Evolutionary conservation across 2,888 invertebrate genomes (phyloP).

Genomic region (Nipponacmea schrenckii): DNA sequence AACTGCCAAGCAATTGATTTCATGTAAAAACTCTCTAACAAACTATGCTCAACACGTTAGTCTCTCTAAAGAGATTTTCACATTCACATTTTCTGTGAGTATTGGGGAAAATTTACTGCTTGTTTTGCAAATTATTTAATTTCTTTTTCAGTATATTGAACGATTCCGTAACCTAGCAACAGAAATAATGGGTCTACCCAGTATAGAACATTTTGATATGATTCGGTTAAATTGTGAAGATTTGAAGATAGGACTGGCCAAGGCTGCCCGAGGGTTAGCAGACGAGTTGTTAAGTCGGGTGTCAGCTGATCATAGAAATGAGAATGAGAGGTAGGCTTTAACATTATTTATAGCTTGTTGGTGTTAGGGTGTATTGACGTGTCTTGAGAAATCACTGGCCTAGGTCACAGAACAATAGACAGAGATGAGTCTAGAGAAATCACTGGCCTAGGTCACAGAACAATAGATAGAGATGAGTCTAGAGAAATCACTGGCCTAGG

Average conservation of each 20-base stretch:
- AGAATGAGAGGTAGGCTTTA: conserved; percentile 59
- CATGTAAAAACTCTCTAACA: too few species aligned
- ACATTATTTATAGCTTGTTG: not conserved
- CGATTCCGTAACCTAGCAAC: conserved; percentile 61
- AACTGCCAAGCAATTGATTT: too few species aligned
- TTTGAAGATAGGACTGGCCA: conserved; percentile 66
- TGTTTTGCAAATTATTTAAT: not conserved
- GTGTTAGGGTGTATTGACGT: not conserved
- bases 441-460: too few species aligned
- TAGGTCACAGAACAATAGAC: too few species aligned
- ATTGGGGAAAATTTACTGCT: too few species aligned
- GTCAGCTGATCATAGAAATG: conserved; percentile 64
- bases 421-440: too few species aligned
- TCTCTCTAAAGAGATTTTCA: too few species aligned
- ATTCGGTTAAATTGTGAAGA: conserved; percentile 68
- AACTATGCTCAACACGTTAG: too few species aligned
- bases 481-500: too few species aligned
- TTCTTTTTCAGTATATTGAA: conserved; percentile 61
- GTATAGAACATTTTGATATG: conserved; percentile 67
- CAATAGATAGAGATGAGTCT: too few species aligned
- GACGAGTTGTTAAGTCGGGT: conserved; percentile 63
- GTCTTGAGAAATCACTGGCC: too few species aligned
- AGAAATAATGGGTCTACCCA: conserved; percentile 65
- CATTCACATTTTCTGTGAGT: too few species aligned
- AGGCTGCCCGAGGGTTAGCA: conserved; percentile 62